Conservation (phyloP, 2,888 invertebrate species). For the Mesoligia furuncula region DNA sequence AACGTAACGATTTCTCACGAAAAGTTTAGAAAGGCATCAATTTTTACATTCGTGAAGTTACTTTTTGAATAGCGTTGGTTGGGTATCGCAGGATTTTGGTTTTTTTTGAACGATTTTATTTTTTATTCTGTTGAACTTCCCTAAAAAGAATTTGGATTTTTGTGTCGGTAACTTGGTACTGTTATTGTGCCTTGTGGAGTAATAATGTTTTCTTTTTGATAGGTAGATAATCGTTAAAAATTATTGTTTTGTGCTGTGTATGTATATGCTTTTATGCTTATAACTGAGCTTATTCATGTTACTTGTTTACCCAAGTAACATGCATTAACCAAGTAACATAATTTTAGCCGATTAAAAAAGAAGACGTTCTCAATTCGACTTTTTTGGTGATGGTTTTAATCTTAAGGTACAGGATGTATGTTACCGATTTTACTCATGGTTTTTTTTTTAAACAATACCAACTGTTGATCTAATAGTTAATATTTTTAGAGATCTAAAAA, state of each 20-base stretch:
- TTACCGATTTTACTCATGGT: not conserved
- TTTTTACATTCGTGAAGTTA: slow-evolving; percentile 24
- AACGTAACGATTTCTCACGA: slow-evolving; percentile 26
- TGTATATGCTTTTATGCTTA: not conserved
- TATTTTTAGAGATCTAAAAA: not conserved
- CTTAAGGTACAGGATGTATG: not conserved
- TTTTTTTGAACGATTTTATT: slow-evolving; percentile 4
- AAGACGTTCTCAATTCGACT: not conserved
- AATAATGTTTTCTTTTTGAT: not conserved
- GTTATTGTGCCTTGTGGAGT: not conserved
- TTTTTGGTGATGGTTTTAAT: not conserved
- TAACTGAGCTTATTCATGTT: not conserved
- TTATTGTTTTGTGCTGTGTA: not conserved
- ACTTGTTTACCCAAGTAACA: too few relatives aligned
- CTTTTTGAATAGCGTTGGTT: slow-evolving; percentile 4
- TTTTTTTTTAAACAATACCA: not conserved
- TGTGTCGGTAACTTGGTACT: not conserved
- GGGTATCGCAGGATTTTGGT: not conserved
- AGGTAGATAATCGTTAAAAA: not conserved
- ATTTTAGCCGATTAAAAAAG: not conserved
- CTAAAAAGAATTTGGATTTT: not conserved
- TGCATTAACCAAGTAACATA: too few relatives aligned
- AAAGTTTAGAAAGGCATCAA: not conserved
- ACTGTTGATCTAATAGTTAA: too few relatives aligned
- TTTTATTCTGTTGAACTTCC: too few relatives aligned